Conservation (phyloP, 64 coral and sea anemone genomes). For the Orbicella faveolata region DNA sequence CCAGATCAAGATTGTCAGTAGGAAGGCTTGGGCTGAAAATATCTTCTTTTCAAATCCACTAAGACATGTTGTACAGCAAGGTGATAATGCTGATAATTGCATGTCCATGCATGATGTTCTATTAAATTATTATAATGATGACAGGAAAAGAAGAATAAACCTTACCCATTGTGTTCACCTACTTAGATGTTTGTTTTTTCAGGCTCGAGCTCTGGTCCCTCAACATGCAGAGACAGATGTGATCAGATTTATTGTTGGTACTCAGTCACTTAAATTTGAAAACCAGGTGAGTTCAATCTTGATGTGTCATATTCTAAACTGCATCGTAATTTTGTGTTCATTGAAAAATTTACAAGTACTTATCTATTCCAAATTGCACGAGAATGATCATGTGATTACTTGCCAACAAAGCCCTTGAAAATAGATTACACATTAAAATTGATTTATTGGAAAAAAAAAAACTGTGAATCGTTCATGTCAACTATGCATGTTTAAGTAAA, state of each 20-base stretch:
- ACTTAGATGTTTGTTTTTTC: not conserved
- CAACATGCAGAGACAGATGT: slow-evolving; percentile 97
- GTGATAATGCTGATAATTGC: no score
- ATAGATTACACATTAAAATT: no score
- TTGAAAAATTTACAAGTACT: no score
- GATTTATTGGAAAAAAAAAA: not conserved
- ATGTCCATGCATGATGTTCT: no score
- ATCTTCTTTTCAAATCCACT: no score
- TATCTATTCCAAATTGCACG: no score
- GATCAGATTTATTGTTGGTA: slow-evolving; percentile 92
- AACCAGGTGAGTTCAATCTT: slow-evolving; percentile 69
- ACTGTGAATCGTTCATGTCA: not conserved
- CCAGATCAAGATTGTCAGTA: no score
- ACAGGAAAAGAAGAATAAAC: not conserved
- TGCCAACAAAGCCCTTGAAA: no score
- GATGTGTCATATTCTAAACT: not conserved
- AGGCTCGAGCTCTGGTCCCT: slow-evolving; percentile 85
- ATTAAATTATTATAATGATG: not conserved
- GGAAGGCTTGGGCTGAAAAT: no score
- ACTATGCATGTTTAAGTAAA: not conserved
- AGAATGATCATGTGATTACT: no score
- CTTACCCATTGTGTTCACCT: not conserved
- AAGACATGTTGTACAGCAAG: no score
- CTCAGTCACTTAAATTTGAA: slow-evolving; percentile 94
- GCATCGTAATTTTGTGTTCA: no score